Evolutionary conservation across 35 echinoderm and acorn worm genomes (phyloP).

Genomic region (Apostichopus japonicus): DNA sequence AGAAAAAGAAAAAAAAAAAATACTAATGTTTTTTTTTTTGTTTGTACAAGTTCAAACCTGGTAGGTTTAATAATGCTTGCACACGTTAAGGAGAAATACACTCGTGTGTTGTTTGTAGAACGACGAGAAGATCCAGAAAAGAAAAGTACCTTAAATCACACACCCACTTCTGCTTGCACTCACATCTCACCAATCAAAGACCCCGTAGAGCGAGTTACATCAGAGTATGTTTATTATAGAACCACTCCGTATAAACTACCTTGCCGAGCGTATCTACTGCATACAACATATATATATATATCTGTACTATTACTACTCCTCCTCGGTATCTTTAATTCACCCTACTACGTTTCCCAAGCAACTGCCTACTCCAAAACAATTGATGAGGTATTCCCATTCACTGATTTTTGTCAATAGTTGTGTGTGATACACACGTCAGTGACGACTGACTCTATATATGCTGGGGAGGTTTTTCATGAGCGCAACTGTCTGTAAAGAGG

Average conservation of each 20-base stretch:
- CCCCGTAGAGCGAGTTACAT: neutral
- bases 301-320: neutral
- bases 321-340: neutral
- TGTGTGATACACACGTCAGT: neutral
- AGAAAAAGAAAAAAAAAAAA: neutral
- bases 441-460: neutral
- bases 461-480: neutral
- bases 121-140: neutral
- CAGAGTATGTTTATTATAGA: conserved; percentile 16
- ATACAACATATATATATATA: neutral
- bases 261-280: neutral
- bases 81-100: neutral
- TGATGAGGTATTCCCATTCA: conserved; percentile 23
- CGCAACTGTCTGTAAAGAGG: neutral
- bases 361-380: conserved; percentile 47
- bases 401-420: conserved; percentile 51
- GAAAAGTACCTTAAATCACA: conserved; percentile 38
- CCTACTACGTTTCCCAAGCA: neutral
- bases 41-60: conserved; percentile 40
- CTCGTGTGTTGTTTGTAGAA: conserved; percentile 25
- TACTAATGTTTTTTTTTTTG: too few relatives aligned
- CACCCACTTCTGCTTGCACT: neutral
- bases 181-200: conserved; percentile 19
- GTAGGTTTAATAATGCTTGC: conserved; percentile 40
- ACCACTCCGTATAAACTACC: neutral